These are phyloP conservation scores for Pissodes strobi DNA, from an alignment of 1,140 invertebrate species.

Conservation along the genomic window DNA sequence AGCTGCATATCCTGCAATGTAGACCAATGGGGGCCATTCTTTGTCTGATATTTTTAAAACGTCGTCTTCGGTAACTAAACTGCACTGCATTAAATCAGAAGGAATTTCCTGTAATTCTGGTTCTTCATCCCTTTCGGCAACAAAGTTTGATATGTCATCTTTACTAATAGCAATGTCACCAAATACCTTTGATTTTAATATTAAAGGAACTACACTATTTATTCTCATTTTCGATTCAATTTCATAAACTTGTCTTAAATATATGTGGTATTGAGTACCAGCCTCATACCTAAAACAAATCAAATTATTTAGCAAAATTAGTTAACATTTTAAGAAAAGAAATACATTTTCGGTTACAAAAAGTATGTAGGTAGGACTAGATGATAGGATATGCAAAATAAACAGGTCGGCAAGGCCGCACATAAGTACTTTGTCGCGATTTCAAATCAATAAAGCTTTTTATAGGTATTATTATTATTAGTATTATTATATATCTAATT, in stretches of 20 bases:
- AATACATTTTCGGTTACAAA: too few species aligned
- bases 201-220: not conserved
- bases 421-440: too few species aligned
- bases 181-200: not conserved
- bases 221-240: not conserved
- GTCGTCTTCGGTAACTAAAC: not conserved
- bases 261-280: not conserved
- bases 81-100: not conserved
- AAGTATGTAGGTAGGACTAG: too few species aligned
- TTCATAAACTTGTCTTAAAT: not conserved
- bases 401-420: too few species aligned
- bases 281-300: not conserved
- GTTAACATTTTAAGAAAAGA: not conserved
- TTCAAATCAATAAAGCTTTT: too few species aligned
- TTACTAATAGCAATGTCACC: not conserved
- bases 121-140: not conserved
- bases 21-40: not conserved
- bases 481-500: too few species aligned
- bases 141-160: not conserved
- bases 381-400: too few species aligned
- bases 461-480: too few species aligned
- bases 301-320: not conserved
- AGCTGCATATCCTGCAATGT: not conserved
- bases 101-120: not conserved
- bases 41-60: not conserved